Conservation (phyloP, 2,888 invertebrate genomes). For the Teinopalpus imperialis region DNA sequence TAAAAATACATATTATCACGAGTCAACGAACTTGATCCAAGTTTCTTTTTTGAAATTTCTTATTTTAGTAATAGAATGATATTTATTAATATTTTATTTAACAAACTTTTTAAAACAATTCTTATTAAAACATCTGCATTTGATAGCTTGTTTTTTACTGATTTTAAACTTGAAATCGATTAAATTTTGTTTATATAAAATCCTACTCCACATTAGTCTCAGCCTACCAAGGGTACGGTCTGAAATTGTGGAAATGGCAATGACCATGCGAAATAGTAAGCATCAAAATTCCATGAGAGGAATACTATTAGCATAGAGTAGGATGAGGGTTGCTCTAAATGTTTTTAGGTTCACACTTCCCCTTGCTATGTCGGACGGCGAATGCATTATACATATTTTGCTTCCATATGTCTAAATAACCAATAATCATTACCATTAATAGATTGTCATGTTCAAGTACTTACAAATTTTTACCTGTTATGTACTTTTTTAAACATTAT, state of each 20-base stretch:
- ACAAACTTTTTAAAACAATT: too few relatives aligned
- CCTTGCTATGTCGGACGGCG: constrained; percentile 8
- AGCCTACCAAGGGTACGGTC: constrained; percentile 33
- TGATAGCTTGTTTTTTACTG: too few relatives aligned
- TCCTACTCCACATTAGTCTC: constrained; percentile 36
- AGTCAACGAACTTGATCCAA: too few relatives aligned
- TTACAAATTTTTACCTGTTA: too few relatives aligned
- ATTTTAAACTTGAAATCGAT: too few relatives aligned
- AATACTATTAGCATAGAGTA: constrained; percentile 50
- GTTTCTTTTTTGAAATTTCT: too few relatives aligned
- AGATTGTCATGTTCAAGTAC: too few relatives aligned
- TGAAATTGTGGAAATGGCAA: constrained; percentile 72
- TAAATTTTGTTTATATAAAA: constrained; percentile 20
- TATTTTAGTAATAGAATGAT: too few relatives aligned
- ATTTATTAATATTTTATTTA: too few relatives aligned
- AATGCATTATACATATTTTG: constrained; percentile 6
- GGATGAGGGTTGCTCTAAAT: constrained; percentile 29
- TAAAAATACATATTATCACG: too few relatives aligned
- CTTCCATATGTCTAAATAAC: neutral
- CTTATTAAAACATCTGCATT: too few relatives aligned
- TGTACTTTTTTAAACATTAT: too few relatives aligned
- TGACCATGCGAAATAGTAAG: constrained; percentile 73
- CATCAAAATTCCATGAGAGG: constrained; percentile 69
- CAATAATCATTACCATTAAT: neutral
- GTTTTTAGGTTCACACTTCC: constrained; percentile 26